phyloP scores from a whole-genome alignment of 1,140 invertebrate genomes.

The Eurosta solidaginis region DNA sequence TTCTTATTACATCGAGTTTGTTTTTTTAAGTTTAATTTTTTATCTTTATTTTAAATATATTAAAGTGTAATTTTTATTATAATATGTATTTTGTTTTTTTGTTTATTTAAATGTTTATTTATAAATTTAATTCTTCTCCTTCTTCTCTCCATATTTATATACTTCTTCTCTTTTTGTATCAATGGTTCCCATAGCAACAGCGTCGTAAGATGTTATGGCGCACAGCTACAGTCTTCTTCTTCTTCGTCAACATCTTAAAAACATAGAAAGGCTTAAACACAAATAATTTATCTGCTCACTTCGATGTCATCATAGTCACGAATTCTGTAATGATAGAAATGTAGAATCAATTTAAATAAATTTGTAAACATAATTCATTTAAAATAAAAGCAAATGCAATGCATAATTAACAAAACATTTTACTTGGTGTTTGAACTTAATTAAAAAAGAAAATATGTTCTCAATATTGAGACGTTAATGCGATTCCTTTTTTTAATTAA shows the following conservation, averaged over 20 bases:
- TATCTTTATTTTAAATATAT: constrained; percentile 30
- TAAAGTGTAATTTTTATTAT: constrained; percentile 32
- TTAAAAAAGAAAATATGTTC: too few relatives aligned
- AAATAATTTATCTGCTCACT: constrained; percentile 72
- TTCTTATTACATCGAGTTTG: constrained; percentile 25
- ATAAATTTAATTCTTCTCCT: constrained; percentile 52
- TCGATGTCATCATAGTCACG: constrained; percentile 99
- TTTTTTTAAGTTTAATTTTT: constrained; percentile 22
- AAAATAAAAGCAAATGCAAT: neutral
- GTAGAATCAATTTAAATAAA: neutral
- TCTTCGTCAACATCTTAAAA: constrained; percentile 62
- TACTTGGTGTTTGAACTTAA: neutral
- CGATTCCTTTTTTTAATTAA: too few relatives aligned
- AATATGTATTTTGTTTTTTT: constrained; percentile 32
- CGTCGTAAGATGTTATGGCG: constrained; percentile 58
- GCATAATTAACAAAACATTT: neutral
- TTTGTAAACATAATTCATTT: neutral
- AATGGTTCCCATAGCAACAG: constrained; percentile 60
- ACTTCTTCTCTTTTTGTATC: constrained; percentile 56
- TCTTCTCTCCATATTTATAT: constrained; percentile 47
- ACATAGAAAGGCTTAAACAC: constrained; percentile 62
- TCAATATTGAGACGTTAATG: too few relatives aligned
- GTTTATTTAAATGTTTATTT: constrained; percentile 35
- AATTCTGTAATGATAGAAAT: constrained; percentile 81
- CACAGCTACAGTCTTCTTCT: constrained; percentile 61